Base-by-base conservation (phyloP, 2,113 vertebrate genomes). In the Gavia stellata region DNA sequence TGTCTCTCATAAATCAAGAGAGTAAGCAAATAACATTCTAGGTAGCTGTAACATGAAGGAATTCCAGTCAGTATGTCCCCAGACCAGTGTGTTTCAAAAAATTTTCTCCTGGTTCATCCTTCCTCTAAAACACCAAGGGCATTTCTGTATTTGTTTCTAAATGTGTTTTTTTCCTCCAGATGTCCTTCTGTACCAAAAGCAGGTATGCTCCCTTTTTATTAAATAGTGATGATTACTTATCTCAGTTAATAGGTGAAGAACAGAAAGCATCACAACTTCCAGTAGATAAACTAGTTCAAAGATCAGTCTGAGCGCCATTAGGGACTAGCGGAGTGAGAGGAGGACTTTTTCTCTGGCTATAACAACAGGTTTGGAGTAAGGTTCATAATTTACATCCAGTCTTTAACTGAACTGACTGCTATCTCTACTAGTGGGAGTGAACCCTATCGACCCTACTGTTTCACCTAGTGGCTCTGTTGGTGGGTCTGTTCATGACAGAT, bases 131-230 rank as follows among this genome's bases (percentile, higher is more conserved):
- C n/a, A 59, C n/a, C 13, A 28, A 42, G 8, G 14, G 3, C 6
- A 10, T 75, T 93, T 94, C 55, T 73, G 33, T 34, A 9, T 62
- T 94, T 80, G 31, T 65, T 89, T 84, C 62, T 56, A 91, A 71
- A 56, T 83, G 34, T 33, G 18, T 31, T 81, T 83, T 61, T 34
- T 67, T 34, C 16, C 59, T 62, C 13, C 36, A 21, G 29, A 5
- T 17, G 25, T 59, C 19, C 21, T 31, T 65, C 29, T 33, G 10
- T 61, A 65, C 45, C 40, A 38, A 70, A 68, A 83, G 14, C 9
- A 29, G 14, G 7, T 68, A 24, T 77, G 5, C 3, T 63, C 14
- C 17, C 40, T 88, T 42, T 59, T 70, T 24, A 29, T 47, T 81
- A 55, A 33, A 31, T 29, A 29, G 16, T 26, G 33, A 40, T 36